A percentile compares a stretch with the other conserved stretches of the same genome.
Evolutionary conservation across 2,888 invertebrate species (phyloP).

Genomic region (Empis stercorea): DNA sequence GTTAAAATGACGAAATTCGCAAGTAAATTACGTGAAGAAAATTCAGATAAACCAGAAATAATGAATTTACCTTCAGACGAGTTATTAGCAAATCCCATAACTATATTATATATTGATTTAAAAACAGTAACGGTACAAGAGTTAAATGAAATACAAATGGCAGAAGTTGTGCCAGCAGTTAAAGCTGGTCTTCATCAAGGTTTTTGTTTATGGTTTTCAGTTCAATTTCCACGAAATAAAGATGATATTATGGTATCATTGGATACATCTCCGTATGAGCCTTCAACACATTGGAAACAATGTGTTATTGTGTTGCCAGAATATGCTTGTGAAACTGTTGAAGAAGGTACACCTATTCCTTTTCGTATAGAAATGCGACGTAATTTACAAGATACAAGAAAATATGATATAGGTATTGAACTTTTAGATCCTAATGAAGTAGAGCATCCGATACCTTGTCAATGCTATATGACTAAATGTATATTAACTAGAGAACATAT

Average conservation of each 20-base stretch:
- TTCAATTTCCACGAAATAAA: slow-evolving; percentile 53
- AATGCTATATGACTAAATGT: slow-evolving; percentile 65
- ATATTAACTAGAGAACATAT: slow-evolving; percentile 46
- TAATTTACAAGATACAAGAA: slow-evolving; percentile 20
- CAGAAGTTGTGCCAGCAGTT: slow-evolving; percentile 43
- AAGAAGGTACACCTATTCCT: slow-evolving; percentile 48
- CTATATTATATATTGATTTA: slow-evolving; percentile 56
- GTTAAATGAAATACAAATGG: slow-evolving; percentile 44
- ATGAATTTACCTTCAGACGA: slow-evolving; percentile 42
- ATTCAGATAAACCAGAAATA: slow-evolving; percentile 52
- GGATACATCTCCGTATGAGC: slow-evolving; percentile 62
- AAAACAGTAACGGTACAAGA: slow-evolving; percentile 46
- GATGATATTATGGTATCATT: slow-evolving; percentile 46
- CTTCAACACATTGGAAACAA: slow-evolving; percentile 89
- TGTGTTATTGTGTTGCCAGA: slow-evolving; percentile 70
- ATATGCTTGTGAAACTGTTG: slow-evolving; percentile 38
- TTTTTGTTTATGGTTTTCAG: slow-evolving; percentile 70
- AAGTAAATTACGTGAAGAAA: slow-evolving; percentile 46
- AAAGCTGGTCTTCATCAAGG: slow-evolving; percentile 52
- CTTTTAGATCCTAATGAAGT: slow-evolving; percentile 53
- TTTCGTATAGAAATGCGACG: slow-evolving; percentile 49
- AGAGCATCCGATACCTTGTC: slow-evolving; percentile 66
- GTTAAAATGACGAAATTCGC: slow-evolving; percentile 61
- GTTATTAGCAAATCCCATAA: slow-evolving; percentile 50
- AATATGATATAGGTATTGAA: slow-evolving; percentile 55